A percentile compares a stretch with the other conserved stretches of the same genome.
These are phyloP conservation scores for Corythaeola cristata DNA, from an alignment of 2,113 vertebrate genomes.

Conservation along the genomic window DNA sequence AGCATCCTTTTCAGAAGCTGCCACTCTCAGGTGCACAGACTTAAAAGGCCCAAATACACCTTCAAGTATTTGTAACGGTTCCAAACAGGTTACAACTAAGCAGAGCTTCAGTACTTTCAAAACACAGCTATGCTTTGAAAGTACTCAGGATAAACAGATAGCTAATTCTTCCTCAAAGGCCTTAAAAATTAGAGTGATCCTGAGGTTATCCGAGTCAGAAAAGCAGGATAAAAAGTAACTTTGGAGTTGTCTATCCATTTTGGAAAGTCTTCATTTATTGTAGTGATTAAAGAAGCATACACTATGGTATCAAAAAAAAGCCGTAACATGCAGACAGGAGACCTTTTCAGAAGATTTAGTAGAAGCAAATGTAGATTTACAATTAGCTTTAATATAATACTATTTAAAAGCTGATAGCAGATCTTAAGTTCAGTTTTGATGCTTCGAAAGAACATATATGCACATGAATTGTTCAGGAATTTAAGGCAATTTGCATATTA, in stretches of 20 bases:
- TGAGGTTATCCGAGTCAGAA: not conserved
- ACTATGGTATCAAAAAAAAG: constrained; percentile 64
- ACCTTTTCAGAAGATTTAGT: constrained; percentile 56
- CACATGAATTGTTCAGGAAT: constrained; percentile 13
- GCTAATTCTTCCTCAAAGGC: not conserved
- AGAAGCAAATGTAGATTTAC: constrained; percentile 67
- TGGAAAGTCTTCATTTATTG: constrained; percentile 62
- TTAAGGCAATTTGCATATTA: constrained; percentile 68
- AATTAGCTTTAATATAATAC: constrained; percentile 67
- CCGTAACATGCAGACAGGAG: constrained; percentile 37
- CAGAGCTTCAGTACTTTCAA: not conserved
- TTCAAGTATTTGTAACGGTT: not conserved
- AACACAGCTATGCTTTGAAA: not conserved
- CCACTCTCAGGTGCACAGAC: not conserved
- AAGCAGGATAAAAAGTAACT: constrained; percentile 35
- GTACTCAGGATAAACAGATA: not conserved
- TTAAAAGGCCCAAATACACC: not conserved
- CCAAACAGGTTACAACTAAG: not conserved
- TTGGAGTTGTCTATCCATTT: constrained; percentile 46
- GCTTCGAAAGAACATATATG: constrained; percentile 28
- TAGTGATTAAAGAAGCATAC: constrained; percentile 56
- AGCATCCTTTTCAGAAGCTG: not conserved
- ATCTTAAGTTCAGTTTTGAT: constrained; percentile 29
- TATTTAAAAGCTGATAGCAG: constrained; percentile 57
- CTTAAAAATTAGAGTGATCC: not conserved